Evolutionary conservation across 2,113 vertebrate species (phyloP).

Genomic region (Apteryx mantelli): DNA sequence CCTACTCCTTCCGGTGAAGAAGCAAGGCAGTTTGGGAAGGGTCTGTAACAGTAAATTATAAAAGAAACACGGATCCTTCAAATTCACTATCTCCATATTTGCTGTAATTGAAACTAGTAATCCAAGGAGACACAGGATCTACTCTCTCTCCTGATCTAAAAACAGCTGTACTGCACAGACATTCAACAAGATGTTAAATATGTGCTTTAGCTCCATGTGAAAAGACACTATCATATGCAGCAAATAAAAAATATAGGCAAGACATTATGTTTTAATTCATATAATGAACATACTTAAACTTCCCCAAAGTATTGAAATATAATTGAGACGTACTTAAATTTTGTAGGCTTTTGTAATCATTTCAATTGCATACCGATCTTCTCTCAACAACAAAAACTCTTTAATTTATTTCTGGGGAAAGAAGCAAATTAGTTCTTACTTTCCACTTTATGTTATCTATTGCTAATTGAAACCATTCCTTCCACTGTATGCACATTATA

Average conservation of each 20-base stretch:
- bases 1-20: background rate
- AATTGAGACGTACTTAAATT: conserved; percentile 26
- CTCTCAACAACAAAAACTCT: background rate
- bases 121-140: background rate
- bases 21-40: background rate
- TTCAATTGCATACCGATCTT: background rate
- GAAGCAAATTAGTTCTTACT: conserved; percentile 8
- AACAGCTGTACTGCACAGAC: conserved; percentile 14
- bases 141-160: background rate
- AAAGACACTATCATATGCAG: background rate
- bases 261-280: background rate
- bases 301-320: background rate
- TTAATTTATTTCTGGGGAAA: conserved; percentile 31
- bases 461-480: conserved; percentile 42
- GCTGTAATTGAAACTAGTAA: conserved; percentile 15
- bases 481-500: conserved; percentile 29
- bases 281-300: background rate
- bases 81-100: background rate
- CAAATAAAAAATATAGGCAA: background rate
- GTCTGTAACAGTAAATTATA: background rate
- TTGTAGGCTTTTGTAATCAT: conserved; percentile 3
- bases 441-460: conserved; percentile 10
- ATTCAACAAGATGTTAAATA: conserved; percentile 53
- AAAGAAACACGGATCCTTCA: background rate
- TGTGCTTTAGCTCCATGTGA: background rate